A percentile compares a stretch with the other conserved stretches of the same genome.
Conservation (phyloP, 2,797 vertebrate genomes). For the Novumbra hubbsi region DNA sequence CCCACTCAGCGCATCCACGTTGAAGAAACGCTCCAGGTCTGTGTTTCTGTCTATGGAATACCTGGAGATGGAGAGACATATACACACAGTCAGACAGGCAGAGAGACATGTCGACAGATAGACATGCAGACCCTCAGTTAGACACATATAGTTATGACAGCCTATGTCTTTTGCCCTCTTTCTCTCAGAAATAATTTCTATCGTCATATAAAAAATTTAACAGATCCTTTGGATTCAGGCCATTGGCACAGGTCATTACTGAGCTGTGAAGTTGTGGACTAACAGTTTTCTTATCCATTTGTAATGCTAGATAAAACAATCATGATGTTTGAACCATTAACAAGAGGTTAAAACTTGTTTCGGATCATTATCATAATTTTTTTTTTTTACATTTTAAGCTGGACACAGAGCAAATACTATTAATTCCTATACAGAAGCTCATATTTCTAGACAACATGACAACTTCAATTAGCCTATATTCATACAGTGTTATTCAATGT, state of each 20-base stretch:
- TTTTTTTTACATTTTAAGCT: background rate
- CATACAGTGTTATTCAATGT: slow-evolving; percentile 69
- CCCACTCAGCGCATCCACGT: slow-evolving; percentile 90
- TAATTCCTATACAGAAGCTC: slow-evolving; percentile 39
- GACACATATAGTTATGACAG: background rate
- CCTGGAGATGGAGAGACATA: slow-evolving; percentile 63
- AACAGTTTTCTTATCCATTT: background rate
- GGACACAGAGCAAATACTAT: slow-evolving; percentile 43
- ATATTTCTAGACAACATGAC: slow-evolving; percentile 57
- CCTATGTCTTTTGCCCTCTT: too few relatives aligned
- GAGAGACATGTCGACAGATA: slow-evolving; percentile 7
- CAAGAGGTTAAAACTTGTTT: background rate
- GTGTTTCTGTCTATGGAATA: slow-evolving; percentile 98
- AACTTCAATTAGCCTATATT: slow-evolving; percentile 68
- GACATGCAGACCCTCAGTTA: background rate
- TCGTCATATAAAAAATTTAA: background rate
- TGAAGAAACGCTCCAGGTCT: slow-evolving; percentile 94
- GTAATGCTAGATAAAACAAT: background rate
- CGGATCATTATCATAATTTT: background rate
- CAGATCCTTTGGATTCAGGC: slow-evolving; percentile 2
- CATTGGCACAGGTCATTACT: background rate
- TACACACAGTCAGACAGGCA: slow-evolving; percentile 18
- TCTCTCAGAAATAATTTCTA: background rate
- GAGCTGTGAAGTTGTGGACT: too few relatives aligned
- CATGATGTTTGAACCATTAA: background rate